Conservation (phyloP, 2,113 vertebrate genomes). For the Tetrao urogallus region DNA sequence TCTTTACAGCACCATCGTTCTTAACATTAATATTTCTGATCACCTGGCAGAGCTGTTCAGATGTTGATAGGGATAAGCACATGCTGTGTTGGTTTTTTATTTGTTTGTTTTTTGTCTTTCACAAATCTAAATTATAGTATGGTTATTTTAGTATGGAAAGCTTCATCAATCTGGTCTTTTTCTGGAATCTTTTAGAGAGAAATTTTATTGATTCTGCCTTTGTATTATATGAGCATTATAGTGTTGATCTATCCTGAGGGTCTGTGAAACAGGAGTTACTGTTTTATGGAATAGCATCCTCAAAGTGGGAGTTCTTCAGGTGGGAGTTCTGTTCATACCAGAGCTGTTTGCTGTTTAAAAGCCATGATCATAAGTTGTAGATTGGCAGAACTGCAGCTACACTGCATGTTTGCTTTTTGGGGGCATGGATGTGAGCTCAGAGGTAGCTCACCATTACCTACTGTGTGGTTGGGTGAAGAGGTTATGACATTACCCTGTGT, state of each 20-base stretch:
- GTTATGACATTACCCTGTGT: background rate
- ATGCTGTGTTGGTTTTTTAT: background rate
- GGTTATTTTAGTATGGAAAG: background rate
- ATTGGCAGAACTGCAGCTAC: background rate
- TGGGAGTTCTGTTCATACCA: background rate
- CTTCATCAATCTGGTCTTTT: background rate
- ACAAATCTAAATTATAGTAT: background rate
- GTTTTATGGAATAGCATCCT: accelerated
- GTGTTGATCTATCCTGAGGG: background rate
- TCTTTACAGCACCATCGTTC: background rate
- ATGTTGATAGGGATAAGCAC: background rate
- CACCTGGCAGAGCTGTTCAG: background rate
- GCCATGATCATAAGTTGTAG: accelerated
- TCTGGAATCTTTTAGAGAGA: background rate
- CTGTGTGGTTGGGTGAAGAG: background rate
- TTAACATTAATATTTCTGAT: background rate
- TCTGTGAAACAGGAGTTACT: accelerated
- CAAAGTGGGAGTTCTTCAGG: background rate
- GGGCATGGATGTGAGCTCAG: background rate
- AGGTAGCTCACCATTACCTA: accelerated
- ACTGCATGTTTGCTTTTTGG: background rate
- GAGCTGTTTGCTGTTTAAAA: background rate
- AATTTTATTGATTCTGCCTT: background rate
- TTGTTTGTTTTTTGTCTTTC: background rate
- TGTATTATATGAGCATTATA: background rate